Conservation (phyloP, 2,888 invertebrate species). For the Leptopilina syphax region DNA sequence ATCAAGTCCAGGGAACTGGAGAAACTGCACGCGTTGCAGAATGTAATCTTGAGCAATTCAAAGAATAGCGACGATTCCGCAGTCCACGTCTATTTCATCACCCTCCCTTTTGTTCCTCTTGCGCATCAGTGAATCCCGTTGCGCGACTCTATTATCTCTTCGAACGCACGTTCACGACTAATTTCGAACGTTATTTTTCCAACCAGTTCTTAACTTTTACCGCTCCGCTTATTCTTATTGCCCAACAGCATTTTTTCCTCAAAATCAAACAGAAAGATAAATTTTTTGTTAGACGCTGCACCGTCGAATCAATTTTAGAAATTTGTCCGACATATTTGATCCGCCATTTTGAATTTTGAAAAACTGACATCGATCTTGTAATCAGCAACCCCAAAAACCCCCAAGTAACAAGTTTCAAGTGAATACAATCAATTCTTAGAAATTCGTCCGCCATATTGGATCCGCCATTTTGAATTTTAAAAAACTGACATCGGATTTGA, state of each 20-base stretch:
- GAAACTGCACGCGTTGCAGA: conserved; percentile 69
- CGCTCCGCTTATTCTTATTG: not conserved
- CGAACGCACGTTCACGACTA: conserved; percentile 27
- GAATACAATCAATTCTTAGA: too few relatives aligned
- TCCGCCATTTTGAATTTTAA: too few relatives aligned
- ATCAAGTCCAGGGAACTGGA: conserved; percentile 64
- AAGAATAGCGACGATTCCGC: conserved; percentile 64
- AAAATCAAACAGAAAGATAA: not conserved
- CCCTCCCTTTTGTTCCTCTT: conserved; percentile 19
- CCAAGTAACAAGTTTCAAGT: too few relatives aligned
- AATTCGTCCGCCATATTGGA: too few relatives aligned
- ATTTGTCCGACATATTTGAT: too few relatives aligned
- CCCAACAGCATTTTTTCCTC: not conserved
- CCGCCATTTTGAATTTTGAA: too few relatives aligned
- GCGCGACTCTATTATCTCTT: conserved; percentile 27
- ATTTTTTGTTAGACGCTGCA: too few relatives aligned
- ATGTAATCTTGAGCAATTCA: conserved; percentile 72
- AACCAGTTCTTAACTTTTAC: not conserved
- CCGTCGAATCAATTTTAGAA: too few relatives aligned
- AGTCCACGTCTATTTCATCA: conserved; percentile 14
- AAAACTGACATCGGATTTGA: too few relatives aligned
- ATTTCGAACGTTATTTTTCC: conserved; percentile 19
- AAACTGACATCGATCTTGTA: too few relatives aligned
- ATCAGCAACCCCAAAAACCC: too few relatives aligned
- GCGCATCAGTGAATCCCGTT: conserved; percentile 47